These are phyloP conservation scores for Andrena camellia DNA, from an alignment of 2,888 invertebrate genomes.

Conservation along the genomic window DNA sequence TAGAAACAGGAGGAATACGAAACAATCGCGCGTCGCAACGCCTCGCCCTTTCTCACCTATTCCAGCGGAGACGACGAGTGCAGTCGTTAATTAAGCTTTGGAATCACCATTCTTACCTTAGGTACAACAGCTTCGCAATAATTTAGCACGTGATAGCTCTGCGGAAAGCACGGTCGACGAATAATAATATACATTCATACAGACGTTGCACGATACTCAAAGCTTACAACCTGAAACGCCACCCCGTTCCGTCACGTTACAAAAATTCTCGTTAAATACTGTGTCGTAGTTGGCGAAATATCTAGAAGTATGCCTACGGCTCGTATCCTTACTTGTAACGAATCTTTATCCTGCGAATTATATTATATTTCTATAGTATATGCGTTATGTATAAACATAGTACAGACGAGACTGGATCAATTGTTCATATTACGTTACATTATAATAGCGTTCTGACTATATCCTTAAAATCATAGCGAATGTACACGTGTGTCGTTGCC, in stretches of 20 bases:
- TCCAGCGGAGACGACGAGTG: conserved; percentile 24
- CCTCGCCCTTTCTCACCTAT: neutral
- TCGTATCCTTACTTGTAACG: conserved; percentile 67
- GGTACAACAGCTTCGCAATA: conserved; percentile 68
- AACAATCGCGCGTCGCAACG: conserved; percentile 1
- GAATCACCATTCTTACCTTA: conserved; percentile 67
- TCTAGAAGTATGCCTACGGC: conserved; percentile 74
- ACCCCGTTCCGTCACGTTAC: conserved; percentile 33
- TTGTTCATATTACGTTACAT: conserved; percentile 60
- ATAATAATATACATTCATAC: conserved; percentile 67
- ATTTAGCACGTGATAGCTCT: conserved; percentile 61
- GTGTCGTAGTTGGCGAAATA: conserved; percentile 83
- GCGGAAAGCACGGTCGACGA: conserved; percentile 65
- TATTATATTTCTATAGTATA: conserved; percentile 67
- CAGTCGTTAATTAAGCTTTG: conserved; percentile 69
- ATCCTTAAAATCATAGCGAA: conserved; percentile 70
- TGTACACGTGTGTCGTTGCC: conserved; percentile 78
- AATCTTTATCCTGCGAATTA: conserved; percentile 54
- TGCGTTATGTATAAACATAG: conserved; percentile 78
- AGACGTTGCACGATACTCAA: conserved; percentile 64
- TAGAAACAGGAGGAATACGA: conserved; percentile 33
- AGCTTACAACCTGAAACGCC: conserved; percentile 46
- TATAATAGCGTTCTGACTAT: conserved; percentile 63
- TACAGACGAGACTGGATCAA: conserved; percentile 75
- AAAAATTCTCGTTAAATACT: conserved; percentile 81